Base-by-base conservation (phyloP, 2,797 vertebrate species). In the Channa striata region DNA sequence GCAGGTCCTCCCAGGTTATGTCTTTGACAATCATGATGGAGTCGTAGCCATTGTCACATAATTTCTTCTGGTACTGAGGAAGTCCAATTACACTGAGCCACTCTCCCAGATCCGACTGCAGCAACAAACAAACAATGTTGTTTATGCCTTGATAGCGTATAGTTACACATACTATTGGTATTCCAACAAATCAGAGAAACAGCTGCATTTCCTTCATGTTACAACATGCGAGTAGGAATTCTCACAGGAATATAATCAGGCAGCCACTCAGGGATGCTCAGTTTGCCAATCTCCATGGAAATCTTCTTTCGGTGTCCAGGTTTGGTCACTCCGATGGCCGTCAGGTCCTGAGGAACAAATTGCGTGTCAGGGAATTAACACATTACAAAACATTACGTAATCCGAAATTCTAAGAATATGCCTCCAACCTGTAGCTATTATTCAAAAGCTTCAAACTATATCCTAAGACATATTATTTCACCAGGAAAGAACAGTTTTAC, bases 251-350 rank as follows among this genome's bases (percentile, higher is more conserved):
- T 96, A 80, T 97, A 97, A 86, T 86, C 96, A 23, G 97, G 97
- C 37, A 99, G 93, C 96, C 97, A 98, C 78, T 99, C 97, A 0
- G 96, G 93, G 0, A 99, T 96, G 85, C 88, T 97, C 77, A 99
- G 93, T 71, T 95, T 96, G 68, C 94, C 85, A 0, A 99, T 98
- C 89, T 99, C 97, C 0, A 95, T 95, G 11, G 97, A 97, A 40
- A 99, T 97, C 91, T 99, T 99, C 80, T 99, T 99, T 43, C 97
- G 93, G 87, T 99, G 97, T 20, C 97, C 97, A 0, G 97, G 97
- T 81, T 99, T 98, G 72, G 97, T 99, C 81, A 99, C 97, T 0
- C 97, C 97, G 0, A 99, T 97, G 62, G 97, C 97, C 0, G 97
- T 99, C 71, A 99, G 94, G 86, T 99, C 97, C 97, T 99, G 60